phyloP scores from a whole-genome alignment of 2,888 invertebrate genomes.

The Apamea epomidion region DNA sequence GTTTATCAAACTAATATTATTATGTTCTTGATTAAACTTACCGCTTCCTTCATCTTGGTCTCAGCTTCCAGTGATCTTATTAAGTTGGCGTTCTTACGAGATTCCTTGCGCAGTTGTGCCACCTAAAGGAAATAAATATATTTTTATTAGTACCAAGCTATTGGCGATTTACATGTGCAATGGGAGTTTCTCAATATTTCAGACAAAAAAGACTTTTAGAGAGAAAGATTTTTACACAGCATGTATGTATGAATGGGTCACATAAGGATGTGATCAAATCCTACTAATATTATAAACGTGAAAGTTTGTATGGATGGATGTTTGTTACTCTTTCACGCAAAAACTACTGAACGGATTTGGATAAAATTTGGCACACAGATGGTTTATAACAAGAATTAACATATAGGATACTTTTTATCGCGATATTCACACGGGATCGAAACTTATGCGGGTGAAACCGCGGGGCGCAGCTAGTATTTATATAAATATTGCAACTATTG shows the following conservation, averaged over 20 bases:
- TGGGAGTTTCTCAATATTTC: background rate
- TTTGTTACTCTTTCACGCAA: too few relatives aligned
- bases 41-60: slow-evolving; percentile 95
- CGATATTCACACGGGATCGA: too few relatives aligned
- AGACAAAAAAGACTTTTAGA: background rate
- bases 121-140: slow-evolving; percentile 85
- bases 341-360: too few relatives aligned
- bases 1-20: background rate
- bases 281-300: too few relatives aligned
- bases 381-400: too few relatives aligned
- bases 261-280: background rate
- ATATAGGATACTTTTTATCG: too few relatives aligned
- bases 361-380: too few relatives aligned
- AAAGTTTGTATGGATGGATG: too few relatives aligned
- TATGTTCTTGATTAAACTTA: slow-evolving; percentile 53
- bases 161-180: background rate
- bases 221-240: background rate
- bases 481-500: background rate
- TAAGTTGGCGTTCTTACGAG: slow-evolving; percentile 96
- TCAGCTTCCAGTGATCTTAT: slow-evolving; percentile 97
- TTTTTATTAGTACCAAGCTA: background rate
- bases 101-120: slow-evolving; percentile 97
- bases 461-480: too few relatives aligned
- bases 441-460: too few relatives aligned
- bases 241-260: background rate